phyloP scores from a whole-genome alignment of 2,113 vertebrate genomes.

The Uropsilus gracilis region DNA sequence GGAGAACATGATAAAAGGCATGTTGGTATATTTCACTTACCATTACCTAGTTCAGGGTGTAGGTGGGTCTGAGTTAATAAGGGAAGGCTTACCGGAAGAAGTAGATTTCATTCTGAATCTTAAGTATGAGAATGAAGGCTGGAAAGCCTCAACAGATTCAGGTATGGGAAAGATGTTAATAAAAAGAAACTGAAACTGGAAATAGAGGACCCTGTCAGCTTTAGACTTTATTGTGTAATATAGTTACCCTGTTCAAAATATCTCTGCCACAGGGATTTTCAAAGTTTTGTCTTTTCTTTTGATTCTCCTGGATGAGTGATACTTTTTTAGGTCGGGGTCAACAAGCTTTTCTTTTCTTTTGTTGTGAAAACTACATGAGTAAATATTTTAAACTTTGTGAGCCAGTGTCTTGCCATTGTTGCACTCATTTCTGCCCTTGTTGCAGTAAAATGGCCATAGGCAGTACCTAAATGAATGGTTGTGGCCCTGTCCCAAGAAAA shows the following conservation, averaged over 20 bases:
- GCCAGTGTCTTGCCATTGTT: background rate
- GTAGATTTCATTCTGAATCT: constrained; percentile 27
- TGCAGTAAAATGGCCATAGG: background rate
- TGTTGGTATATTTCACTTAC: background rate
- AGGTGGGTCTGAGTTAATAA: constrained; percentile 51
- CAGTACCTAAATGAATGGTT: background rate
- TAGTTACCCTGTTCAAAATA: background rate
- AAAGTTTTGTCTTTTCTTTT: background rate
- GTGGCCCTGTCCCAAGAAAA: constrained; percentile 14
- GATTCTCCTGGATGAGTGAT: background rate
- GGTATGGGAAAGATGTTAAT: constrained; percentile 28
- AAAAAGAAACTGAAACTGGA: constrained; percentile 17
- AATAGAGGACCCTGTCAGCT: background rate
- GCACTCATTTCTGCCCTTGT: background rate
- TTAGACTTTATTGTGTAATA: background rate
- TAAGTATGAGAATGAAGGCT: constrained; percentile 1
- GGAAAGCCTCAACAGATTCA: background rate
- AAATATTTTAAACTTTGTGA: background rate
- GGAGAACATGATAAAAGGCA: constrained; percentile 4
- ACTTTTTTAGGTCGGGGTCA: background rate
- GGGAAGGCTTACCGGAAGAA: constrained; percentile 46
- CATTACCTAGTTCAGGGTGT: background rate
- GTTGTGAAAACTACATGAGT: background rate
- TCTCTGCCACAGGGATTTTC: background rate
- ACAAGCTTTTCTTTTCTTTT: background rate